Evolutionary conservation across 2,113 vertebrate genomes (phyloP).

Genomic region (Trematocara variabile): DNA sequence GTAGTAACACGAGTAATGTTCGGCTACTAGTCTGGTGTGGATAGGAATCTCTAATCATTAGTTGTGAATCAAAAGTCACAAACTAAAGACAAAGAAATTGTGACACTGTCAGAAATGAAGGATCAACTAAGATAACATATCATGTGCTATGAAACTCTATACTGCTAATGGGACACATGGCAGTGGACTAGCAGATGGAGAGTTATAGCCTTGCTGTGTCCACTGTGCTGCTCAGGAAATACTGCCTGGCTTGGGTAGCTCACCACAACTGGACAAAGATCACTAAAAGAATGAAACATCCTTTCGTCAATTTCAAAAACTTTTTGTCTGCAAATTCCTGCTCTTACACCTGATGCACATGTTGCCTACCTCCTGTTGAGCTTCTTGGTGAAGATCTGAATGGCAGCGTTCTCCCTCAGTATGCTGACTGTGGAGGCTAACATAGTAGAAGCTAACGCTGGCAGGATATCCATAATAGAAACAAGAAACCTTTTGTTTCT

Average conservation of each 20-base stretch:
- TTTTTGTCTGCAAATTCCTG: not conserved
- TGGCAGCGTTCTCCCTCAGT: slow-evolving; percentile 32
- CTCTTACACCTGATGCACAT: not conserved
- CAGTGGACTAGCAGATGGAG: not conserved
- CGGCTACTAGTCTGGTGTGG: not conserved
- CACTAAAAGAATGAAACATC: not conserved
- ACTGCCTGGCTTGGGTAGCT: not conserved
- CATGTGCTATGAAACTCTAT: not conserved
- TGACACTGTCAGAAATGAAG: not conserved
- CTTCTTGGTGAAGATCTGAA: slow-evolving; percentile 46
- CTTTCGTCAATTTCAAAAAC: not conserved
- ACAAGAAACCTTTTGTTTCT: not conserved
- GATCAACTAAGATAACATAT: not conserved
- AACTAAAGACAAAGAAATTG: not conserved
- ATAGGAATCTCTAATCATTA: not conserved
- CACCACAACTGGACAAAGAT: not conserved
- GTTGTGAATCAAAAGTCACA: not conserved
- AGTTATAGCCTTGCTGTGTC: not conserved
- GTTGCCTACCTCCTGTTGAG: slow-evolving; percentile 58
- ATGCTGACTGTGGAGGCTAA: slow-evolving; percentile 16
- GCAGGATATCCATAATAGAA: slow-evolving; percentile 19
- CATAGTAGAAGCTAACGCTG: not conserved
- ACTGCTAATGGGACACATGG: not conserved
- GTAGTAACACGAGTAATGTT: not conserved
- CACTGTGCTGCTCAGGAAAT: not conserved